Evolutionary conservation across 2,888 invertebrate species (phyloP), one percentile per base, ranked within the genome.

Genomic region (Drosophila gaucha): DNA sequence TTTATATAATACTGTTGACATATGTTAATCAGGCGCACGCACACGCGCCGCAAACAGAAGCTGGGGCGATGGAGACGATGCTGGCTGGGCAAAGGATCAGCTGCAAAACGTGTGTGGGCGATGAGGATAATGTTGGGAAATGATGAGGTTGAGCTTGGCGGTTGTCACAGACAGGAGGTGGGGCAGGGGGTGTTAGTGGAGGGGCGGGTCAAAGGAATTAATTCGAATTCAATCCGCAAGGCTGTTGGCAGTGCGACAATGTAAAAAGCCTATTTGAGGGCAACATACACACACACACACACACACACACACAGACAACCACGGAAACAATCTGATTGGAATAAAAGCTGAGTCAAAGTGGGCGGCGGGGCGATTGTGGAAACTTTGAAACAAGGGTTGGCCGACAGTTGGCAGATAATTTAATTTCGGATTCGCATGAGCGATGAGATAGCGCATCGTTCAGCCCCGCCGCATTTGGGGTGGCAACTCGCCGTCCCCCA

Each of bases 1-100:
- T 84, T 88, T 88, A 79, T 89, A 86, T 89, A 85, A 89, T 89
- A 85, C 89, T 89, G 89, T 89, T 90, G 90, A 89, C 91, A 90
- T 91, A 91, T 91, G 91, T 90, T 91, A 91, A 91, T 91, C 90
- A 91, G 90, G 89, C 90, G 88, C 78, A 90, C 89, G 90, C 85
- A 89, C 88, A 80, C 87, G 85, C 85, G 85, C 58, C 78, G 58
- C 59, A 77, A 50, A 33, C 54, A 28, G 55, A 16, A 51, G 59
- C 50, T 36, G 39, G 43, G 64, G 51, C 41, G 43, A 36, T 33
- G 60, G 54, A 55, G 62, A 50, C 38, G 58, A 38, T 35, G 55
- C 24, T 66, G 55, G 60, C 31, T 60, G 54, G 63, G 65, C 63
- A 57, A 47, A 66, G 67, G 72, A 70, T 67, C 73, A 69, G 75